These are phyloP conservation scores for Labrus mixtus DNA, from an alignment of 2,113 vertebrate species.

Conservation along the genomic window DNA sequence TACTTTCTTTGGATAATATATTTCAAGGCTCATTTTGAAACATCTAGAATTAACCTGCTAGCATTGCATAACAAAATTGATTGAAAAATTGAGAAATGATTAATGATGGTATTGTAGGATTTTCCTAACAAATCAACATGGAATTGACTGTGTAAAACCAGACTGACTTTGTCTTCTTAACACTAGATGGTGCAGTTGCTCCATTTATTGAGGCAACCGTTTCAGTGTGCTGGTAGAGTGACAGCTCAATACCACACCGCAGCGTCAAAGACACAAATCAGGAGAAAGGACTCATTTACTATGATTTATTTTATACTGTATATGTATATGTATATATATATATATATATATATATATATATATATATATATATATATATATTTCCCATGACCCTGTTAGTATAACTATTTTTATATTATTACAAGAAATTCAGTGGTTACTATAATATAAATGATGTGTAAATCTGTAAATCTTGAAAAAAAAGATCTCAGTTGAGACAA, in stretches of 20 bases:
- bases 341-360: background rate
- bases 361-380: background rate
- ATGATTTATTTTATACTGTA: background rate
- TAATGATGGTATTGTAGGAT: background rate
- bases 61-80: no score
- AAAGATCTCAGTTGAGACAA: background rate
- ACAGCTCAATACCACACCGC: background rate
- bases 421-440: background rate
- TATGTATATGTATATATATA: background rate
- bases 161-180: background rate
- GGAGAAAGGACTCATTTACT: conserved; percentile 5
- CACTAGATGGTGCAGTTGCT: conserved; percentile 72
- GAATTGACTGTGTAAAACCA: background rate
- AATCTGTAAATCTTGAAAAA: background rate
- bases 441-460: background rate
- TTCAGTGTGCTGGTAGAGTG: fast-evolving
- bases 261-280: background rate
- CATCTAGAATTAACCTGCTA: background rate
- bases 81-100: no score
- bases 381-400: background rate
- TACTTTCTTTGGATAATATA: background rate
- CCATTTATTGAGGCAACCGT: conserved; percentile 23
- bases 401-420: background rate
- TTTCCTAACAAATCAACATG: background rate
- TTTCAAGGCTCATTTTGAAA: conserved; percentile 5